These are phyloP conservation scores for Hypercompe scribonia DNA, from an alignment of 2,888 invertebrate genomes.

Conservation along the genomic window DNA sequence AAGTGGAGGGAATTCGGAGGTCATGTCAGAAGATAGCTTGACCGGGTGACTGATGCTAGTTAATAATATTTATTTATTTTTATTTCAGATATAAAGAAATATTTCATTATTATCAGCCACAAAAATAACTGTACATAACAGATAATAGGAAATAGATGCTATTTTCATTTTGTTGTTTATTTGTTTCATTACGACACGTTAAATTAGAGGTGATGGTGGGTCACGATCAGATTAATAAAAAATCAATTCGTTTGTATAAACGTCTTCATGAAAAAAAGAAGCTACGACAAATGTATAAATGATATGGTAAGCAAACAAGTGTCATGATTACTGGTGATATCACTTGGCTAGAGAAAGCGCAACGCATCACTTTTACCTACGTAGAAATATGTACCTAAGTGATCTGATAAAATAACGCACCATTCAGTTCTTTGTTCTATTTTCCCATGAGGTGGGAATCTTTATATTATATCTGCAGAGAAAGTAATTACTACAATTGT, in stretches of 20 bases:
- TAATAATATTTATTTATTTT: too few relatives aligned
- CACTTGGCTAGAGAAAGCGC: constrained; percentile 36
- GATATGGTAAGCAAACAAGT: neutral
- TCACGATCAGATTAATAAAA: too few relatives aligned
- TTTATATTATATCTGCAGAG: neutral
- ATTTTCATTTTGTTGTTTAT: too few relatives aligned
- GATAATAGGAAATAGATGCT: too few relatives aligned
- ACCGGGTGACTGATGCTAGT: too few relatives aligned
- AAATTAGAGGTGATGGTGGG: neutral
- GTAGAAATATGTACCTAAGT: constrained; percentile 21
- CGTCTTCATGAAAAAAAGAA: neutral
- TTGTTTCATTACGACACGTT: neutral
- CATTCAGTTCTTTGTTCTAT: constrained; percentile 23
- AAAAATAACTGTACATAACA: too few relatives aligned
- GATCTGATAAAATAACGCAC: constrained; percentile 41
- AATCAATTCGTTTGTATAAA: neutral
- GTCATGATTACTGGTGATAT: constrained; percentile 6
- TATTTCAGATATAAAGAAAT: too few relatives aligned
- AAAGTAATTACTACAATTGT: neutral
- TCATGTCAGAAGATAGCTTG: too few relatives aligned
- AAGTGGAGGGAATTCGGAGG: too few relatives aligned
- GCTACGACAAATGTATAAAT: neutral
- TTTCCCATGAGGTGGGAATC: constrained; percentile 33
- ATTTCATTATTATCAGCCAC: too few relatives aligned
- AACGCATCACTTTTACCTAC: constrained; percentile 21